These are phyloP conservation scores for Tridacna gigas DNA, from an alignment of 2,888 invertebrate genomes.

Conservation along the genomic window DNA sequence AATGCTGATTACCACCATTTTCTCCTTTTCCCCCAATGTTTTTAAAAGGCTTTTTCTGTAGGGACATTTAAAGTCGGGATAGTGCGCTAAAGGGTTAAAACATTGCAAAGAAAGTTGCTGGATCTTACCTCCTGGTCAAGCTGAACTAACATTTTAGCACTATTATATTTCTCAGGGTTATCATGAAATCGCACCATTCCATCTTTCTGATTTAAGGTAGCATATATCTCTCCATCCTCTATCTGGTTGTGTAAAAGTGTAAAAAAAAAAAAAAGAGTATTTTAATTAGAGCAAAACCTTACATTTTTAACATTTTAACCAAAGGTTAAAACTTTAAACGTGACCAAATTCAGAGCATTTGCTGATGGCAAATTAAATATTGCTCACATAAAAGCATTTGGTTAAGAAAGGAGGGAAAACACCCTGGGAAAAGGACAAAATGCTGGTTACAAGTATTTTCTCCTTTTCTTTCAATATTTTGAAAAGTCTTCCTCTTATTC, in stretches of 20 bases:
- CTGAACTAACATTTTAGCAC: constrained; percentile 93
- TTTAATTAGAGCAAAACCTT: not conserved
- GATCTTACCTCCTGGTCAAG: constrained; percentile 89
- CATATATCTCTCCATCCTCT: constrained; percentile 98
- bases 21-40: too few relatives aligned
- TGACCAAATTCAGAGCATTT: too few relatives aligned
- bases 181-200: constrained; percentile 99
- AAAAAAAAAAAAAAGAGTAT: not conserved
- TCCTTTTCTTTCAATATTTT: not conserved
- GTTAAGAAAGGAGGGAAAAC: too few relatives aligned
- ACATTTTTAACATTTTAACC: not conserved
- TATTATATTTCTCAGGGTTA: constrained; percentile 97
- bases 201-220: constrained; percentile 98
- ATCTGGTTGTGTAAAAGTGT: constrained; percentile 88
- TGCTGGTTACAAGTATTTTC: not conserved
- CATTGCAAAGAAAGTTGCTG: not conserved
- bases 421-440: not conserved
- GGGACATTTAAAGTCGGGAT: too few relatives aligned
- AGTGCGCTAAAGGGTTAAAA: not conserved
- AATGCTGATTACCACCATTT: too few relatives aligned
- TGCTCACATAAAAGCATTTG: too few relatives aligned
- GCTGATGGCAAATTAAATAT: too few relatives aligned
- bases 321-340: too few relatives aligned
- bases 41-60: too few relatives aligned
- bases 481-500: too few relatives aligned